These are phyloP conservation scores for Scatophagus argus DNA, from an alignment of 2,113 vertebrate genomes.

Conservation along the genomic window DNA sequence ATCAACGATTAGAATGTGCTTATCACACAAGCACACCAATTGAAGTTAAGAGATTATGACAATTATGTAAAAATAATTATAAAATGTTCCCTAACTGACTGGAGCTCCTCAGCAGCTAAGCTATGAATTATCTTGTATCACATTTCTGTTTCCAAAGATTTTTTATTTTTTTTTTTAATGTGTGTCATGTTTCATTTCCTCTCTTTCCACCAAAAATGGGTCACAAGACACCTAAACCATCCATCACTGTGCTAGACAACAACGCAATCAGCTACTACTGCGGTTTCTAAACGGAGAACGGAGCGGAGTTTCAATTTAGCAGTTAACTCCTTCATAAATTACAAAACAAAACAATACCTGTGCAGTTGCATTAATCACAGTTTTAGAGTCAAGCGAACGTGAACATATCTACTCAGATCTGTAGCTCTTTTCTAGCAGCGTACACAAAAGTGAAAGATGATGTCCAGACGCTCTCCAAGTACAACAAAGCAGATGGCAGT, in stretches of 20 bases:
- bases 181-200: conserved; percentile 68
- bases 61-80: not conserved
- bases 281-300: conserved; percentile 22
- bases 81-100: not conserved
- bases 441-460: not conserved
- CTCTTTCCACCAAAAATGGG: conserved; percentile 35
- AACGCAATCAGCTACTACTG: conserved; percentile 33
- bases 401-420: not conserved
- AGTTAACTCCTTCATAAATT: conserved; percentile 24
- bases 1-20: not conserved
- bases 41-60: not conserved
- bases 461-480: not conserved
- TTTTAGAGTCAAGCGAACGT: not conserved
- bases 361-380: conserved; percentile 4
- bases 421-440: not conserved
- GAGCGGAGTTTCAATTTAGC: conserved; percentile 1
- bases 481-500: conserved; percentile 12
- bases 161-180: conserved; percentile 12
- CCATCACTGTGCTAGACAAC: conserved; percentile 55
- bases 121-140: conserved; percentile 14
- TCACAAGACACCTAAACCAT: conserved; percentile 45
- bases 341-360: not conserved
- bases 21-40: not conserved
- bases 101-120: not conserved
- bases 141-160: conserved; percentile 6